These are phyloP conservation scores for Tipula vernalis DNA, from an alignment of 2,888 invertebrate species.

Conservation along the genomic window DNA sequence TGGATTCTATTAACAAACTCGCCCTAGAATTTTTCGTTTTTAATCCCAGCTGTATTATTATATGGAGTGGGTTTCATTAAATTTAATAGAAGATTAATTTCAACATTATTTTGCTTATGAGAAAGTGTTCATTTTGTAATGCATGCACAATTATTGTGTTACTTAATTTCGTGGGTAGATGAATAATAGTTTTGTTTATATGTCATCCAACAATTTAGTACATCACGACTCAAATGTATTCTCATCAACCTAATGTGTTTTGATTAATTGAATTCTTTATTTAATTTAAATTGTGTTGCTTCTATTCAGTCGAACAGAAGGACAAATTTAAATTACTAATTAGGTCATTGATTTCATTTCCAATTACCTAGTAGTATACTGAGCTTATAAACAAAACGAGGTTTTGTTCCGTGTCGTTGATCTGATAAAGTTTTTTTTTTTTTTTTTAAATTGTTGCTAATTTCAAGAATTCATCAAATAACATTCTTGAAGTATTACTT, in stretches of 20 bases:
- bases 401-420: not conserved
- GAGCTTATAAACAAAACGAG: not conserved
- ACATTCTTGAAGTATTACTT: too few species aligned
- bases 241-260: not conserved
- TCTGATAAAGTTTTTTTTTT: not conserved
- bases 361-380: too few species aligned
- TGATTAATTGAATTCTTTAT: not conserved
- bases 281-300: not conserved
- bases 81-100: not conserved
- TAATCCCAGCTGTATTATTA: too few species aligned
- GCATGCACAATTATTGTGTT: not conserved
- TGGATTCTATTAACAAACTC: too few species aligned
- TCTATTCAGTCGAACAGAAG: not conserved
- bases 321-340: not conserved
- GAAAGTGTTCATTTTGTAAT: not conserved
- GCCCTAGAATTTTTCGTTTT: too few species aligned
- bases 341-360: not conserved
- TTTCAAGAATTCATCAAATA: not conserved
- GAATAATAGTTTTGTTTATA: not conserved
- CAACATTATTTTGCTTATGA: not conserved
- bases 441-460: too few species aligned
- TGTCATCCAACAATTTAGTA: not conserved
- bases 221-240: not conserved
- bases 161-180: not conserved
- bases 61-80: not conserved